Conservation (phyloP, 1,140 invertebrate species). For the Euura saliciscinereae region DNA sequence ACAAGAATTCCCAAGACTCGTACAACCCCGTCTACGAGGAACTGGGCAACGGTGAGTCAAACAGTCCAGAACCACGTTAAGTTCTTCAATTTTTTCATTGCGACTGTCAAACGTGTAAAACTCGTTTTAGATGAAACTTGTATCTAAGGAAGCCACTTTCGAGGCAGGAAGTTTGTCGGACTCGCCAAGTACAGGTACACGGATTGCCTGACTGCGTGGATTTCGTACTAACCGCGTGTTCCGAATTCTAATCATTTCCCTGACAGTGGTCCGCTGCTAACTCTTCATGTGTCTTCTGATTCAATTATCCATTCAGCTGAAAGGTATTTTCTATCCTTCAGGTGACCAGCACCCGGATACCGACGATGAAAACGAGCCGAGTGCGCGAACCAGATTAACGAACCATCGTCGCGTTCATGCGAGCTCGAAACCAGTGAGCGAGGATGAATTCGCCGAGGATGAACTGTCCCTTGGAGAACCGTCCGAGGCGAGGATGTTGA, state of each 20-base stretch:
- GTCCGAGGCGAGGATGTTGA: slow-evolving; percentile 61
- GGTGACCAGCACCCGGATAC: slow-evolving; percentile 52
- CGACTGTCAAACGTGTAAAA: not conserved
- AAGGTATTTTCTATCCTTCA: slow-evolving; percentile 17
- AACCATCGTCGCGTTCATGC: slow-evolving; percentile 44
- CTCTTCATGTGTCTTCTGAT: too few relatives aligned
- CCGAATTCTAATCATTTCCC: too few relatives aligned
- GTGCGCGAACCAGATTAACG: slow-evolving; percentile 44
- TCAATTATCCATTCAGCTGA: too few relatives aligned
- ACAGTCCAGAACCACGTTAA: not conserved
- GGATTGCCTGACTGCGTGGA: too few relatives aligned
- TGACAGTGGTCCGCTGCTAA: too few relatives aligned
- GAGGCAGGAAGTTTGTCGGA: too few relatives aligned
- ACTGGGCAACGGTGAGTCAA: slow-evolving; percentile 63
- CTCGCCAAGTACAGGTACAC: too few relatives aligned
- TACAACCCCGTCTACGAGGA: slow-evolving; percentile 77
- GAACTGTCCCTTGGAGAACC: slow-evolving; percentile 64
- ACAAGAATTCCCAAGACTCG: slow-evolving; percentile 68
- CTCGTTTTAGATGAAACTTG: slow-evolving; percentile 42
- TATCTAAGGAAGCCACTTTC: slow-evolving; percentile 28
- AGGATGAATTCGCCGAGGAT: slow-evolving; percentile 74
- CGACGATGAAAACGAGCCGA: slow-evolving; percentile 66
- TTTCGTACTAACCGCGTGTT: too few relatives aligned
- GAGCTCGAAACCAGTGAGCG: slow-evolving; percentile 63
- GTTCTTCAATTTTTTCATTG: slow-evolving; percentile 17